Percentiles rank a stretch among this genome's conserved stretches.
Conservation (phyloP, 2,888 invertebrate species). For the Molorchus minor region DNA sequence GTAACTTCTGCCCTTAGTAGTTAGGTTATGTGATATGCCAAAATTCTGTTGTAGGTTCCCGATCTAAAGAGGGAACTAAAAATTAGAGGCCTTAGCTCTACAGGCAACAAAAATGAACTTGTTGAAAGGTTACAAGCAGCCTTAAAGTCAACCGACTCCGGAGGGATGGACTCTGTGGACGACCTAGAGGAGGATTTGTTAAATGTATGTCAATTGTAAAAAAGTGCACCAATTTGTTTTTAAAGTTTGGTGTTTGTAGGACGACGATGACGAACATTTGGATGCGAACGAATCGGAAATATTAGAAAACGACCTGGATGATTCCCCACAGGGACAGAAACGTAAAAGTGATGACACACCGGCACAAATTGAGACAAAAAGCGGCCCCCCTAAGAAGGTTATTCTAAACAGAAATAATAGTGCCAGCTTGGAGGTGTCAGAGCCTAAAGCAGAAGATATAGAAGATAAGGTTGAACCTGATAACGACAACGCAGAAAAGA, state of each 20-base stretch:
- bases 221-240: neutral
- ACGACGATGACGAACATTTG: slow-evolving; percentile 59
- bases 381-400: slow-evolving; percentile 68
- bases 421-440: slow-evolving; percentile 46
- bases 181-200: slow-evolving; percentile 69
- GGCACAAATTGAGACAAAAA: slow-evolving; percentile 49
- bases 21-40: slow-evolving; percentile 24
- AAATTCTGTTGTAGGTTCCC: slow-evolving; percentile 71
- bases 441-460: slow-evolving; percentile 38
- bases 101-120: slow-evolving; percentile 86
- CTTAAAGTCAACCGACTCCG: slow-evolving; percentile 58
- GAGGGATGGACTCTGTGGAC: slow-evolving; percentile 62
- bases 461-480: neutral
- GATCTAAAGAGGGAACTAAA: slow-evolving; percentile 86
- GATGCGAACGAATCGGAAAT: slow-evolving; percentile 57
- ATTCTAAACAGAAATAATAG: slow-evolving; percentile 67
- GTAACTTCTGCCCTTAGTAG: slow-evolving; percentile 11
- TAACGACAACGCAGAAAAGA: slow-evolving; percentile 53
- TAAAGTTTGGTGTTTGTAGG: slow-evolving; percentile 40
- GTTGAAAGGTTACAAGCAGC: slow-evolving; percentile 77
- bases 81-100: slow-evolving; percentile 74
- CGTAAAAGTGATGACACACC: slow-evolving; percentile 48
- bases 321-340: slow-evolving; percentile 49
- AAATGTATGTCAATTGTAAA: slow-evolving; percentile 59
- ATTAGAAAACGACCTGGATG: slow-evolving; percentile 55